phyloP scores from a whole-genome alignment of 2,113 vertebrate genomes.

The Platycercus adscitus region DNA sequence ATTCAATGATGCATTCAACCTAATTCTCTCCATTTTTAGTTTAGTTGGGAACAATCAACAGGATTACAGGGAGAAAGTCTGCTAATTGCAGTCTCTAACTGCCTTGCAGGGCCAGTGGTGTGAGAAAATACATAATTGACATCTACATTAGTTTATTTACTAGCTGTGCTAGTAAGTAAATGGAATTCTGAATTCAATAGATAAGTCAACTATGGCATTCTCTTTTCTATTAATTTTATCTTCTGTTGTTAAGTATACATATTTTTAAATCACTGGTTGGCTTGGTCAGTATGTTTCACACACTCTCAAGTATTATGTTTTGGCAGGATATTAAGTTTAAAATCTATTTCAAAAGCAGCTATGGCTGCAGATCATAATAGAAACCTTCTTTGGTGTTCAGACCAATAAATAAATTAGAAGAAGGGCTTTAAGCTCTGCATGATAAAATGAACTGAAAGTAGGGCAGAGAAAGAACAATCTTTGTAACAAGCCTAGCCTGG shows the following conservation, averaged over 20 bases:
- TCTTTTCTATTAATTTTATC: slow-evolving; percentile 10
- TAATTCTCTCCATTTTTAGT: neutral
- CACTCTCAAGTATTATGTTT: slow-evolving; percentile 14
- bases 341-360: slow-evolving; percentile 51
- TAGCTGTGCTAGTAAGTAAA: slow-evolving; percentile 8
- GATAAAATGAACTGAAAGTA: slow-evolving; percentile 71
- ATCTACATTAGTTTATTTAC: slow-evolving; percentile 14
- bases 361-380: slow-evolving; percentile 58
- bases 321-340: slow-evolving; percentile 39
- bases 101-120: neutral
- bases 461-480: slow-evolving; percentile 70
- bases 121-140: neutral
- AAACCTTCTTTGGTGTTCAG: slow-evolving; percentile 67
- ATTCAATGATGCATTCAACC: neutral
- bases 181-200: slow-evolving; percentile 30
- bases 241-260: neutral
- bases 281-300: slow-evolving; percentile 35
- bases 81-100: neutral
- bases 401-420: slow-evolving; percentile 75
- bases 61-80: neutral
- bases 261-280: slow-evolving; percentile 2
- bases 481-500: slow-evolving; percentile 62
- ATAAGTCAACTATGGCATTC: neutral
- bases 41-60: neutral
- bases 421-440: slow-evolving; percentile 62